These are phyloP conservation scores for Helleia helle DNA, from an alignment of 2,888 invertebrate genomes.

Conservation along the genomic window DNA sequence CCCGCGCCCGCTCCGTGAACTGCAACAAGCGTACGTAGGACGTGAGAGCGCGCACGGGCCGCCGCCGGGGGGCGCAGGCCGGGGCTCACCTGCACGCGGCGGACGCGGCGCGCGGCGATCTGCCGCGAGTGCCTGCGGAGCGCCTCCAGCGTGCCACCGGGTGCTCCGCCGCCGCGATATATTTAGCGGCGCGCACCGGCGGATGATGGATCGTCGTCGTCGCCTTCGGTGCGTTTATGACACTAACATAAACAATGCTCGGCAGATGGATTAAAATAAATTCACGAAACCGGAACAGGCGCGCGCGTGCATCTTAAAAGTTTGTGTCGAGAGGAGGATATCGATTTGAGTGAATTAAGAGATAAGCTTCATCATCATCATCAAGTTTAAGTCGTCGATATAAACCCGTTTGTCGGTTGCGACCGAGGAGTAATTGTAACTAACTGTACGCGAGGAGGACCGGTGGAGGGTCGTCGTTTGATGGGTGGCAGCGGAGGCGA, in stretches of 20 bases:
- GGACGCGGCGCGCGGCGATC: slow-evolving; percentile 85
- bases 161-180: slow-evolving; percentile 13
- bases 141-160: slow-evolving; percentile 75
- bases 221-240: slow-evolving; percentile 12
- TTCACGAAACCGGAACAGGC: neutral
- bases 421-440: neutral
- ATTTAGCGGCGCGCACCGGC: slow-evolving; percentile 13
- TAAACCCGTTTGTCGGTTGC: neutral
- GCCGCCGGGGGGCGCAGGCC: slow-evolving; percentile 29
- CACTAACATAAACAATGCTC: slow-evolving; percentile 9
- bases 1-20: slow-evolving; percentile 62
- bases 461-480: neutral
- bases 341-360: no score
- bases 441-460: no score
- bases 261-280: slow-evolving; percentile 4
- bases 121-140: slow-evolving; percentile 89
- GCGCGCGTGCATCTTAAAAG: neutral
- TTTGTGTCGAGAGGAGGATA: neutral
- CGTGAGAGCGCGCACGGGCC: slow-evolving; percentile 12
- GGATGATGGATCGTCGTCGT: slow-evolving; percentile 14
- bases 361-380: no score
- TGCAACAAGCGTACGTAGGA: slow-evolving; percentile 36
- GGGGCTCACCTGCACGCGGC: slow-evolving; percentile 84
- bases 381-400: neutral
- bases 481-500: neutral